Evolutionary conservation across 2,113 vertebrate genomes (phyloP), one percentile per base, ranked within the genome.

Genomic region (Clarias batrachus): DNA sequence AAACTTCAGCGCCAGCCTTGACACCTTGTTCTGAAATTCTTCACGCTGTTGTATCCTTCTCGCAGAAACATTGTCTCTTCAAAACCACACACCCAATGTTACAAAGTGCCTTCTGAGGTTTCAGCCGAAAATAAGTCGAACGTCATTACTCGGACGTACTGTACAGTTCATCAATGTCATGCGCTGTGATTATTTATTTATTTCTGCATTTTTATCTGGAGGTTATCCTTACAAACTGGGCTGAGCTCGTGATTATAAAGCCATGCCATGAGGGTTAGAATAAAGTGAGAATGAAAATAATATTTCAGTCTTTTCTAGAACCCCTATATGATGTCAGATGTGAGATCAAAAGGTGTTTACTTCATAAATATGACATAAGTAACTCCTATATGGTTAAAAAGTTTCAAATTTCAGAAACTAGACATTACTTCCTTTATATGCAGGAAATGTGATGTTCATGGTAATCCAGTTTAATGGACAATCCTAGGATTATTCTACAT

Each of bases 11-110:
- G 52, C 74, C 76, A 68, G 57, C 57, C 25, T 52, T 81, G 27
- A 60, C 85, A 81, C 77, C 56, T 37, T 33, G 60, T 65, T 78
- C 76, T 54, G 84, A 85, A 85, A 85, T 85, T 85, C 76, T 57
- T 33, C 17, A 37, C 59, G n/a, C 81, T 65, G 62, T 70, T 70
- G 48, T 68, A 79, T 70, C 30, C 37, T 17, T 54, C 76, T 70
- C 23, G 4, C 54, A 81, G 52, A 80, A 80, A 81, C 85, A 80
- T 33, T 62, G 57, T 85, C 41, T n/a, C 74, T 54, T 56, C 56
- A 59, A 59, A 79, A 30, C 56, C 78, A 60, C 56, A 60, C 54
- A 59, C n/a, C 30, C 74, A 54, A 13, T 17, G 77, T 19, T 59
- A 59, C 77, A 78, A 56, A 78, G 48, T 78, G 7, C 48, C 13